Base-by-base conservation (phyloP, 1,140 invertebrate species). In the Drosophila ananassae region DNA sequence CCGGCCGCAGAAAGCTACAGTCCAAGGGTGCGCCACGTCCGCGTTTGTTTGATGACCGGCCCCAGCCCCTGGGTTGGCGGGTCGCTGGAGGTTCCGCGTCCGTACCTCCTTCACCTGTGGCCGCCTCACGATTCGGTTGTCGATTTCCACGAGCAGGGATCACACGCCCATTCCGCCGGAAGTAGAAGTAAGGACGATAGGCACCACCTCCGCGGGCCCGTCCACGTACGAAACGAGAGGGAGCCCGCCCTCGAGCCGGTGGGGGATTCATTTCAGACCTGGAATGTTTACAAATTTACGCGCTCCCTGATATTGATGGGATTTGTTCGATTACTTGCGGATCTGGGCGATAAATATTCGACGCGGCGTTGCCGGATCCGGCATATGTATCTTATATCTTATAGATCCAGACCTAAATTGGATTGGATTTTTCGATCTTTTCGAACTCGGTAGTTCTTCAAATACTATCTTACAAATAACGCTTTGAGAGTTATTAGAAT, bases 141-240 rank as follows among this genome's bases (percentile, higher is more conserved):
- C 60, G 59, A 44, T 77, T 76, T 2, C 83, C 78, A 2, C 72
- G 69, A 3, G 80, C 87, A 0, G 90, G 90, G 37, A 90, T 90
- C 2, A 87, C 90, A 2, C 80, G 85, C 0, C 90, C 83, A 30
- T 90, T 85, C 2, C 90, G 79, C 2, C 87, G 90, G 55, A 91
- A 91, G 32, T 89, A 91, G 24, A 89, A 91, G 39, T 85, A 89
- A 0, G 90, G 90, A 2, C 90, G 76, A 30, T 80, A 80, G n/a
- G 39, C 66, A 6, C 74, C 73, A 5, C 82, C 80, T 10, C 82
- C 90, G 2, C 80, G 80, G 9, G 64, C 71, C 34, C 80, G 72
- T 5, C 85, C 90, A 8, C 83, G 78, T 9, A 89, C 53, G 30
- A 84, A 89, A 4, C 84, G 66, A 0, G 84, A 89, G 0, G 72